Base-by-base conservation (phyloP, 2,888 invertebrate genomes). In the Andrena marginata region DNA sequence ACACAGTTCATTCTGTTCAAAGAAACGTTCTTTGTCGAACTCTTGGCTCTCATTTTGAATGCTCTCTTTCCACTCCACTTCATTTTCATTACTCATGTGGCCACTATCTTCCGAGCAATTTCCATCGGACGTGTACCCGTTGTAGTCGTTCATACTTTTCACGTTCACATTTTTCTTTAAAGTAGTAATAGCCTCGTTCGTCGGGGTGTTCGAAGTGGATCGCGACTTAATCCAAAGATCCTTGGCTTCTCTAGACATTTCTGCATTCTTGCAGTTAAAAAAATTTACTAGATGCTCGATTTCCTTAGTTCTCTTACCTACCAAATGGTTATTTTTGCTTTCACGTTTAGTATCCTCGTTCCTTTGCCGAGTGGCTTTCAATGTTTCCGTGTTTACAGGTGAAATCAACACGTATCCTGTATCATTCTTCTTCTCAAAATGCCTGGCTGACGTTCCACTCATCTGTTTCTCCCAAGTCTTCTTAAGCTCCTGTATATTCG, bases 61-160 rank as follows among this genome's bases (percentile, higher is more conserved):
- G 4, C 80, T 88, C 7, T 93, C 93, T 73, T 93, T 92, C 87
- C 91, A 91, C 48, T 94, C 94, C 13, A 92, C 88, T 81, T 96
- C 96, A 90, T 96, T 96, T 92, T 97, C 97, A 91, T 97, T 97
- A 68, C 97, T 97, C 88, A 97, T 97, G 94, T 97, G 97, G 80
- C 97, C 97, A 76, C 97, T 97, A 94, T 97, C 97, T 90, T 97
- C 97, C 77, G 97, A 97, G 48, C 92, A 93, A 91, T 94, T 94
- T 90, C 97, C 97, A 90, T 96, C 96, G 6, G 96, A 96, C 85
- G 95, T 85, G 78, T 94, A 94, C 2, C 94, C 94, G 63, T 91
- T 93, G 65, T 85, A 89, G 16, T 89, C 89, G 6, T 62, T 75
- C 0, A 71, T 67, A 7, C 1, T 74, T 23, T 88, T 89, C 0